A percentile compares a stretch with the other conserved stretches of the same genome.
phyloP scores from a whole-genome alignment of 2,113 vertebrate species.

The Chlamydotis undulata region DNA sequence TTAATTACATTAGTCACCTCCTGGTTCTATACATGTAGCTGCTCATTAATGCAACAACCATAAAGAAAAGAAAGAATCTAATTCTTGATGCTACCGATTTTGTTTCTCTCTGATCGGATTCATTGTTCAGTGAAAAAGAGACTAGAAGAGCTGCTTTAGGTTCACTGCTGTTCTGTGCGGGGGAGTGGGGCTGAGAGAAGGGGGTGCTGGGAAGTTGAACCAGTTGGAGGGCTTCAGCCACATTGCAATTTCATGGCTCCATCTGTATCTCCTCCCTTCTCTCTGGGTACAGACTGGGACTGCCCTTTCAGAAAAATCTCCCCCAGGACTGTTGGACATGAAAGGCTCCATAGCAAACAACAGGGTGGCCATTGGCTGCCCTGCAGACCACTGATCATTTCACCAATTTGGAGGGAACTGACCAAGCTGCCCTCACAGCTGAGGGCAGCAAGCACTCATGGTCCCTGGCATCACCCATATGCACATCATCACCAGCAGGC shows the following conservation, averaged over 20 bases:
- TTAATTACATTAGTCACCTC: constrained; percentile 62
- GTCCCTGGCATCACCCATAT: neutral
- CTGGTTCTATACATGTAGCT: constrained; percentile 48
- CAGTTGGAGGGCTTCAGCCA: neutral
- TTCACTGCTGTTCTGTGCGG: neutral
- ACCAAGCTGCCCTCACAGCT: neutral
- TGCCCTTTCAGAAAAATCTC: neutral
- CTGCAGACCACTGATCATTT: neutral
- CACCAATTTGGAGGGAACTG: neutral
- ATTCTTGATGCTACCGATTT: constrained; percentile 36
- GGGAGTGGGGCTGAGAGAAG: neutral
- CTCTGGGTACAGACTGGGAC: neutral
- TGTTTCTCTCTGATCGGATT: constrained; percentile 50
- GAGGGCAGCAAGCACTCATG: neutral
- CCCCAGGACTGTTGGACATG: neutral
- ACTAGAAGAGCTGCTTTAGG: neutral
- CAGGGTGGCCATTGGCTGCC: neutral
- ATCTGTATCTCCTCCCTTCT: neutral
- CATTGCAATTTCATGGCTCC: neutral
- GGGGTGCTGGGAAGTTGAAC: neutral
- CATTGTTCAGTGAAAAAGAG: constrained; percentile 30
- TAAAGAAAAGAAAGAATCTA: constrained; percentile 32
- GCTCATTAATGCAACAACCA: constrained; percentile 57
- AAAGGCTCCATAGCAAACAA: neutral
- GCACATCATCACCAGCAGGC: neutral